Evolutionary conservation across 2,797 vertebrate species (phyloP), one percentile per base, ranked within the genome.

Genomic region (Ptychobarbus kaznakovi): DNA sequence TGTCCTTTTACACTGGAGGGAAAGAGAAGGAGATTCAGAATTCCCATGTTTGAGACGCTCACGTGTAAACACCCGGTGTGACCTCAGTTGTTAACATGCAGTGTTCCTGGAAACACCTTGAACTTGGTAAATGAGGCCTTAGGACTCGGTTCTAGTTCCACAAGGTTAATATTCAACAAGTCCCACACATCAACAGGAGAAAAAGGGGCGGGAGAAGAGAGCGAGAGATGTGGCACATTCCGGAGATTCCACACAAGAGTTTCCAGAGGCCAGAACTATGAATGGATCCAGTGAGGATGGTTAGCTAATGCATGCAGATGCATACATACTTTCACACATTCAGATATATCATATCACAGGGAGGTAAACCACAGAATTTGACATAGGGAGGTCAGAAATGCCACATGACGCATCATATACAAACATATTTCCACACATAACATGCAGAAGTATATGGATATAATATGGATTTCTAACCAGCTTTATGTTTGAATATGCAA

Each of bases 141-240:
- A 92, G 88, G 92, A 93, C 90, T 89, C 86, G 87, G 86, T 65
- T 90, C 82, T 89, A 90, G 92, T 93, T 94, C 92, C 93, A 86
- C 83, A 3, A 83, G 84, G 94, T 95, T 94, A 95, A 95, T 95
- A 93, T 95, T 94, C 91, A 94, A 93, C 90, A 86, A 92, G 87
- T 93, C 93, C 56, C n/a, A 83, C 38, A 79, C 32, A 78, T 61
- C 65, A 79, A 69, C 9, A 7, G 66, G 61, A 77, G 25, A 68
- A 63, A 82, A 65, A 56, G 9, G 20, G 44, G 65, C 0, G 44
- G 56, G 66, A 68, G 76, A 46, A 25, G 93, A 90, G 92, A 49
- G 80, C 88, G 91, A 94, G 80, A 86, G 75, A 87, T 66, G 81
- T 86, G 93, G 89, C 72, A 85, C 94, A 95, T 95, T 95, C 94